Percentiles rank a stretch among this genome's conserved stretches.
Evolutionary conservation across 2,797 vertebrate genomes (phyloP).

Genomic region (Clarias fuscus): DNA sequence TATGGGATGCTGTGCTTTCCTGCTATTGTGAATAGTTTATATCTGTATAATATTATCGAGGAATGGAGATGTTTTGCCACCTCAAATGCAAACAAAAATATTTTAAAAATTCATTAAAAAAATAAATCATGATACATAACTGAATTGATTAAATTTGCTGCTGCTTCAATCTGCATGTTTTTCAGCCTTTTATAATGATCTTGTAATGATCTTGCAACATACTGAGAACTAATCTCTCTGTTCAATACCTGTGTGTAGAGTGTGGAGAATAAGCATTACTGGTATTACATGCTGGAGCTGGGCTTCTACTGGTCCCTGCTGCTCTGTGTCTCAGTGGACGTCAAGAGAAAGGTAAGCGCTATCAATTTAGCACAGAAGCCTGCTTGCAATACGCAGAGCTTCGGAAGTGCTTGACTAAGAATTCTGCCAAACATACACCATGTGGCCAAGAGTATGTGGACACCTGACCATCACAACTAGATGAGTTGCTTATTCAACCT

Average conservation of each 20-base stretch:
- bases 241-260: conserved; percentile 69
- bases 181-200: neutral
- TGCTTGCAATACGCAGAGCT: neutral
- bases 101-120: no score
- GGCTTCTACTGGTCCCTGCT: conserved; percentile 90
- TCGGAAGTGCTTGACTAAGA: neutral
- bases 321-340: conserved; percentile 85
- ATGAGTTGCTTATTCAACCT: neutral
- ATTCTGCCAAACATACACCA: no score
- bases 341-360: conserved; percentile 86
- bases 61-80: no score
- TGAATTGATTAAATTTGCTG: no score
- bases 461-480: neutral
- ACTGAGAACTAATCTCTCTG: neutral
- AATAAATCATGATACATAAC: no score
- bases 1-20: no score
- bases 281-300: conserved; percentile 91
- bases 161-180: neutral
- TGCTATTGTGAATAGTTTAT: no score
- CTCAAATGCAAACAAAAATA: no score
- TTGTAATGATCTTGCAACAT: neutral
- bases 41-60: no score
- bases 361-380: neutral
- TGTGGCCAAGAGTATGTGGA: neutral
- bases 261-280: conserved; percentile 79